These are phyloP conservation scores for Copidosoma floridanum DNA, from an alignment of 1,140 invertebrate genomes.

Conservation along the genomic window DNA sequence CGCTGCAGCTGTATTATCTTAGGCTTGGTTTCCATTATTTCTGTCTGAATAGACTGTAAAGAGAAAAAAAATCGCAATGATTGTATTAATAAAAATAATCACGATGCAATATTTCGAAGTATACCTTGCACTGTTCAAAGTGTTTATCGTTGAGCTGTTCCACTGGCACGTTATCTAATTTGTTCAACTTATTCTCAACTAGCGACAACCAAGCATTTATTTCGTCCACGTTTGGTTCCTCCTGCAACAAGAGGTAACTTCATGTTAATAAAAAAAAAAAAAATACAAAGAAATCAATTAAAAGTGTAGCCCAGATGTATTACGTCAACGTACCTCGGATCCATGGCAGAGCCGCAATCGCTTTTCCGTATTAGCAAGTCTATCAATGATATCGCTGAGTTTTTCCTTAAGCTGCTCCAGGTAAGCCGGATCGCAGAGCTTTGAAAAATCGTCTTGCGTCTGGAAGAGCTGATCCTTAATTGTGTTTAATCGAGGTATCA, in stretches of 20 bases:
- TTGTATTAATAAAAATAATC: background rate
- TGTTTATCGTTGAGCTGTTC: constrained; percentile 50
- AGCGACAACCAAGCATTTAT: constrained; percentile 56
- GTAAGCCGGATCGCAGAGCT: constrained; percentile 65
- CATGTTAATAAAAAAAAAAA: constrained; percentile 10
- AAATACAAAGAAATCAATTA: constrained; percentile 11
- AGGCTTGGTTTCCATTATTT: constrained; percentile 51
- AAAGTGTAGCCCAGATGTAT: background rate
- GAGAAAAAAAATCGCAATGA: constrained; percentile 14
- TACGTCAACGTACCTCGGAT: constrained; percentile 38
- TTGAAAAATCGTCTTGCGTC: constrained; percentile 65
- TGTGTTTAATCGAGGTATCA: constrained; percentile 64
- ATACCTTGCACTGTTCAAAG: constrained; percentile 57
- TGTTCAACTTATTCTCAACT: constrained; percentile 52
- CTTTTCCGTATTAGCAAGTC: constrained; percentile 48
- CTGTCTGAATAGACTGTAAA: constrained; percentile 42
- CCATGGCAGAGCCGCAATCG: constrained; percentile 45
- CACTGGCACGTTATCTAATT: constrained; percentile 44
- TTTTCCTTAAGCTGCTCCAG: constrained; percentile 65
- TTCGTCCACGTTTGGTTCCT: constrained; percentile 54
- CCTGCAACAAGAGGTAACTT: constrained; percentile 31
- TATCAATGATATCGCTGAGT: constrained; percentile 48
- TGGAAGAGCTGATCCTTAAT: constrained; percentile 63
- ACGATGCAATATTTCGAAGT: background rate
- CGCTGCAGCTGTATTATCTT: constrained; percentile 50